Evolutionary conservation across 1,140 invertebrate species (phyloP).

Genomic region (Megathymus violae): DNA sequence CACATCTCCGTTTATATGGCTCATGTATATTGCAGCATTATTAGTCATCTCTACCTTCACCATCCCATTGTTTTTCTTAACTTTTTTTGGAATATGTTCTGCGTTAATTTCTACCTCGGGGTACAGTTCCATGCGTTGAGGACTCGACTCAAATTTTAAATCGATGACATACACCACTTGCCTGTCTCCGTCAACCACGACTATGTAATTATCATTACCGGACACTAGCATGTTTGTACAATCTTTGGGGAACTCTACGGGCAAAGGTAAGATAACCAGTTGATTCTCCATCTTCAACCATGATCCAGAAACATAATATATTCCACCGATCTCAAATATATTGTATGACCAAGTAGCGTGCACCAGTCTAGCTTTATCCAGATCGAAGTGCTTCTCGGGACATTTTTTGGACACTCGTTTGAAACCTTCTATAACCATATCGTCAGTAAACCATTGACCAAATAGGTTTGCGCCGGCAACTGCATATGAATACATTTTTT

Average conservation of each 20-base stretch:
- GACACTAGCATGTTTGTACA: constrained; percentile 38
- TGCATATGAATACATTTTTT: constrained; percentile 50
- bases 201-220: constrained; percentile 61
- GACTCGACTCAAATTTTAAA: constrained; percentile 51
- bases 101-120: too few species aligned
- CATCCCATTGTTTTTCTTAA: constrained; percentile 44
- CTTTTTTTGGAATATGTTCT: constrained; percentile 43
- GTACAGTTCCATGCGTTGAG: too few species aligned
- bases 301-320: constrained; percentile 54
- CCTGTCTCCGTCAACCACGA: constrained; percentile 45
- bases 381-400: constrained; percentile 37
- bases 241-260: constrained; percentile 35
- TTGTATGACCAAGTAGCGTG: constrained; percentile 69
- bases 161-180: constrained; percentile 51
- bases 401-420: constrained; percentile 29
- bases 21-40: constrained; percentile 70
- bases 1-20: constrained; percentile 47
- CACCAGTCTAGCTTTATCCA: constrained; percentile 44
- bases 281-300: constrained; percentile 53
- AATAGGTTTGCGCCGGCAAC: constrained; percentile 69
- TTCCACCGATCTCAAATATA: constrained; percentile 51
- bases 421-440: constrained; percentile 53
- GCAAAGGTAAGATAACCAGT: constrained; percentile 43
- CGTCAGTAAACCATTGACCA: constrained; percentile 61
- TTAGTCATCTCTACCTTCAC: constrained; percentile 49